These are phyloP conservation scores for Cataglyphis altisquamis DNA, from an alignment of 2,888 invertebrate species.

Conservation along the genomic window DNA sequence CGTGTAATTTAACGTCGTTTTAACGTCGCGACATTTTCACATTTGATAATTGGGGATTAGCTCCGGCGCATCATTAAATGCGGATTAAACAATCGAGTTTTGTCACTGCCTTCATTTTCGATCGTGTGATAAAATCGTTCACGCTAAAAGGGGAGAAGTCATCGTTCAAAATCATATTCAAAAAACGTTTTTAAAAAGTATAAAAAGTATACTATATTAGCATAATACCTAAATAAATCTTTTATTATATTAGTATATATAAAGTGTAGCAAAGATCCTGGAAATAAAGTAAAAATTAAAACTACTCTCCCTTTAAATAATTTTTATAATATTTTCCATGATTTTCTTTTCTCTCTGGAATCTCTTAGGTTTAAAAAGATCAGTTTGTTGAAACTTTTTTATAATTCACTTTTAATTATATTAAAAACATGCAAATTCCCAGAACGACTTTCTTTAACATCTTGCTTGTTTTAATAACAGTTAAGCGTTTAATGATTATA, in stretches of 20 bases:
- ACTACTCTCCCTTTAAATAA: background rate
- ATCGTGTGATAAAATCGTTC: conserved; percentile 15
- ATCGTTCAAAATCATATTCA: background rate
- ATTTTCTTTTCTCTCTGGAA: background rate
- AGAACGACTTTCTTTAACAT: conserved; percentile 3
- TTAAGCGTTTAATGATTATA: background rate
- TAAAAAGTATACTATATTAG: background rate
- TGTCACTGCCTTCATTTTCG: conserved; percentile 69
- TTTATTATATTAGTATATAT: background rate
- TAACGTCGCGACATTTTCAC: conserved; percentile 33
- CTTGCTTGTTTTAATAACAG: background rate
- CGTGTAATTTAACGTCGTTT: background rate
- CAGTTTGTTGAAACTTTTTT: background rate
- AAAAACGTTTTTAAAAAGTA: background rate
- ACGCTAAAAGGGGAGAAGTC: background rate
- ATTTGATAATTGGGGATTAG: conserved; percentile 58
- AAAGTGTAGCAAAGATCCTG: background rate
- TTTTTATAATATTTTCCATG: background rate
- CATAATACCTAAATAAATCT: background rate
- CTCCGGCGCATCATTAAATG: conserved; percentile 80
- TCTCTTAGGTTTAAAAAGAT: background rate
- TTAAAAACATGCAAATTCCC: background rate
- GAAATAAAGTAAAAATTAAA: background rate
- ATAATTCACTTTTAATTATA: background rate
- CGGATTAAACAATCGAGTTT: conserved; percentile 79